phyloP scores from a whole-genome alignment of 1,140 invertebrate species.

The Temnothorax longispinosus region DNA sequence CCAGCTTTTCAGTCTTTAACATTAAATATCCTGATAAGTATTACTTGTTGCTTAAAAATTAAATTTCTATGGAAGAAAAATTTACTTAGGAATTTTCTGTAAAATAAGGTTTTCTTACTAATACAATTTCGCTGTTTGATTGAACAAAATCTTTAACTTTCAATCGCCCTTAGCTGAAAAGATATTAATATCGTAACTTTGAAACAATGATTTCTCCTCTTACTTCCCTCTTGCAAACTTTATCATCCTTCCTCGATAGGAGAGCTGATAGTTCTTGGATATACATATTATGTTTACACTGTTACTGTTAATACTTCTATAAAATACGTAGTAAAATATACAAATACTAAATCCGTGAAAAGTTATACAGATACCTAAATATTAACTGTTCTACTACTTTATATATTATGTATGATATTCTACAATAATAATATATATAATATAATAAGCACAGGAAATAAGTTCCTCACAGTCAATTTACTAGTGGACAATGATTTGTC shows the following conservation, averaged over 20 bases:
- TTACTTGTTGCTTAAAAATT: background rate
- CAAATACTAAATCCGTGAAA: background rate
- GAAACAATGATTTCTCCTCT: constrained; percentile 47
- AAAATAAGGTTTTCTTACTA: background rate
- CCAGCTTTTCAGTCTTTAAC: constrained; percentile 14
- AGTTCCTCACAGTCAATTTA: background rate
- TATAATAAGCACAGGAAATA: background rate
- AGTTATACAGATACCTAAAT: constrained; percentile 2
- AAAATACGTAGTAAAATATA: background rate
- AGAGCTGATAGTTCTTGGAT: constrained; percentile 16
- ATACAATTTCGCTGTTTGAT: constrained; percentile 31
- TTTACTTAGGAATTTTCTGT: background rate
- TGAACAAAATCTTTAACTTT: constrained; percentile 47
- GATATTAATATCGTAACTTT: constrained; percentile 53
- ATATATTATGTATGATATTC: background rate
- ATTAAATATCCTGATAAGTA: background rate
- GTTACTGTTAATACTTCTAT: constrained; percentile 26
- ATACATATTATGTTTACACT: constrained; percentile 1
- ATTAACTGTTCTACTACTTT: background rate
- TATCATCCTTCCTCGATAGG: constrained; percentile 26
- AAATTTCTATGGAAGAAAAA: constrained; percentile 18
- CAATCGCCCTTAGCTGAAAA: constrained; percentile 18
- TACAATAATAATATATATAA: background rate
- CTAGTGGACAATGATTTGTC: background rate
- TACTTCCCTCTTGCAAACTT: constrained; percentile 32